These are phyloP conservation scores for Alethe castanea DNA, from an alignment of 2,113 vertebrate species.

Conservation along the genomic window DNA sequence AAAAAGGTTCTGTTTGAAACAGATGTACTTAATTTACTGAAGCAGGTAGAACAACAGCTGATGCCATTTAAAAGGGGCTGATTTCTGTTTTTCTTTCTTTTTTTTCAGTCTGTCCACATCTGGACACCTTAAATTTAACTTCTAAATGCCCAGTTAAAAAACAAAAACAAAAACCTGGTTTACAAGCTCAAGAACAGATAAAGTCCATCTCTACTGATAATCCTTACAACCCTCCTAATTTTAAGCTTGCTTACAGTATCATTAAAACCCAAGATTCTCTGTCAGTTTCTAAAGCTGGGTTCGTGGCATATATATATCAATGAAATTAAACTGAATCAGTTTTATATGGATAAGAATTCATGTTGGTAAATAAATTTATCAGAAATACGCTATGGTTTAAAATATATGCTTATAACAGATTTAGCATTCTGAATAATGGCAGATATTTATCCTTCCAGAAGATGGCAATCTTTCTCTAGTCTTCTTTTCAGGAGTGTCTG, in stretches of 20 bases:
- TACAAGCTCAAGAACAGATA: background rate
- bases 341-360: background rate
- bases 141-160: background rate
- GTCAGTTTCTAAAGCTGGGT: background rate
- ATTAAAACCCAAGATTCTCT: background rate
- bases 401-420: background rate
- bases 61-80: background rate
- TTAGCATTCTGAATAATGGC: background rate
- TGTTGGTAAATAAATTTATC: background rate
- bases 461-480: conserved; percentile 56
- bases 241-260: background rate
- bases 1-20: background rate
- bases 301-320: background rate
- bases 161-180: background rate
- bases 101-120: background rate
- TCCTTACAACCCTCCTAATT: background rate
- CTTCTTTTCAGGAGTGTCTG: background rate
- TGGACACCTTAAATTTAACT: background rate
- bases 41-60: background rate
- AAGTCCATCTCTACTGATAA: background rate
- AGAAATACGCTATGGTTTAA: background rate
- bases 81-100: background rate
- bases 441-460: conserved; percentile 60
- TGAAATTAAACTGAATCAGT: background rate
- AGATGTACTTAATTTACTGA: background rate